Base-by-base conservation (phyloP, 2,888 invertebrate species). In the Rhagophthalmus giganteus region DNA sequence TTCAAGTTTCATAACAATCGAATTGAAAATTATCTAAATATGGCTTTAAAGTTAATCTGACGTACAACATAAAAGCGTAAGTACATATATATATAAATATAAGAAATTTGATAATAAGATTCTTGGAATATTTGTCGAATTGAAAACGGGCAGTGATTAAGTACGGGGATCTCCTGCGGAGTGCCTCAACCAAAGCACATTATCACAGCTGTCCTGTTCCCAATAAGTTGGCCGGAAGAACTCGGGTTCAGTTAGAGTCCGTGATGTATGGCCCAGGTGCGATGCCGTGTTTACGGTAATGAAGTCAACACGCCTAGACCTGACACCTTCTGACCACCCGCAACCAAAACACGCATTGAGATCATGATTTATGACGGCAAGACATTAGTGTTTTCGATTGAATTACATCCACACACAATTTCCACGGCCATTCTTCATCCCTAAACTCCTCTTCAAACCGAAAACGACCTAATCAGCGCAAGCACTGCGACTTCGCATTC, bases 281-380 rank as follows among this genome's bases (percentile, higher is more conserved):
- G 63, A 65, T 60, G 53, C 57, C 54, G 61, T 61, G 62, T 63
- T 63, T 63, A 61, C 60, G 57, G 67, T 69, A 69, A 70, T 69
- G 68, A 70, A 70, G 70, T 69, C 67, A 69, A 67, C 68, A 67
- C 64, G 62, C 62, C 63, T 62, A 61, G 58, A 52, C 48, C 62
- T 63, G 68, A 64, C 65, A 65, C 65, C 62, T 64, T 60, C 57
- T 63, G 71, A 61, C 69, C 70, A 70, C 69, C 69, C 70, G 65
- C 69, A 69, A 69, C 66, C 68, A 62, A 69, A 68, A 67, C 66
- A 68, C 58, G 62, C 61, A 67, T 69, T 67, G 62, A 65, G 54
- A 58, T 56, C 53, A 60, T 68, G 69, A 70, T 70, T 71, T 69
- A 70, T 70, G 66, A 62, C 63, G 54, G 58, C 59, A 54, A 50